Conservation (phyloP, 2,113 vertebrate species). For the Anseranas semipalmata region DNA sequence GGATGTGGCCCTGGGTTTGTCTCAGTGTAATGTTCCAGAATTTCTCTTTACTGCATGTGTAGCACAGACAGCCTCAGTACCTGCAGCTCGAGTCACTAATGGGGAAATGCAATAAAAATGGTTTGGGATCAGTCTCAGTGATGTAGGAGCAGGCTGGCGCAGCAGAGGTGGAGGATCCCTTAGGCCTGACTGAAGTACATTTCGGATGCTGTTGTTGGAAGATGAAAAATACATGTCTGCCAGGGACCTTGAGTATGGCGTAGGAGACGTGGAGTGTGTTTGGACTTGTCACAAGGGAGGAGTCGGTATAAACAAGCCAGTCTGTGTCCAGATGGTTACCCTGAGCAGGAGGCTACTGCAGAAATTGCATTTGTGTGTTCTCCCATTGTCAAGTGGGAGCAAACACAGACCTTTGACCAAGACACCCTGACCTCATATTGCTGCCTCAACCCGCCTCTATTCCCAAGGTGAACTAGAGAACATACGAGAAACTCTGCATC, state of each 20-base stretch:
- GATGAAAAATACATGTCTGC: neutral
- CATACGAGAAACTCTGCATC: fast-evolving
- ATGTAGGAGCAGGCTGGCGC: neutral
- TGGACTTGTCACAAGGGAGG: slow-evolving; percentile 56
- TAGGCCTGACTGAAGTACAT: neutral
- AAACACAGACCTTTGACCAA: slow-evolving; percentile 30
- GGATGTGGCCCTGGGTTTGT: neutral
- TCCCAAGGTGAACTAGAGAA: slow-evolving; percentile 6
- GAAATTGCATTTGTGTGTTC: slow-evolving; percentile 7
- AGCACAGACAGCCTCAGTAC: neutral
- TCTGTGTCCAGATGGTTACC: slow-evolving; percentile 31
- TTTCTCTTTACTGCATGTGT: neutral
- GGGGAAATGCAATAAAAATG: neutral
- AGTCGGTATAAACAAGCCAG: slow-evolving; percentile 3
- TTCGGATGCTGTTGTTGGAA: neutral
- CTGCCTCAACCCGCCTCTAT: neutral
- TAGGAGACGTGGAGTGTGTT: neutral
- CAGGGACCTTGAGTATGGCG: neutral
- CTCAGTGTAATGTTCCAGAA: neutral
- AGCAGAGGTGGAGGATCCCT: neutral
- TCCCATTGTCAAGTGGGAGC: neutral
- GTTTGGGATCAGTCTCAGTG: neutral
- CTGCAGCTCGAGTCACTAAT: neutral
- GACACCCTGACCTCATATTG: slow-evolving; percentile 26
- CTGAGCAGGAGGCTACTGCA: neutral